Percentiles rank a stretch among this genome's conserved stretches.
These are phyloP conservation scores for Perca schrenkii DNA, from an alignment of 2,113 vertebrate species.

Conservation along the genomic window DNA sequence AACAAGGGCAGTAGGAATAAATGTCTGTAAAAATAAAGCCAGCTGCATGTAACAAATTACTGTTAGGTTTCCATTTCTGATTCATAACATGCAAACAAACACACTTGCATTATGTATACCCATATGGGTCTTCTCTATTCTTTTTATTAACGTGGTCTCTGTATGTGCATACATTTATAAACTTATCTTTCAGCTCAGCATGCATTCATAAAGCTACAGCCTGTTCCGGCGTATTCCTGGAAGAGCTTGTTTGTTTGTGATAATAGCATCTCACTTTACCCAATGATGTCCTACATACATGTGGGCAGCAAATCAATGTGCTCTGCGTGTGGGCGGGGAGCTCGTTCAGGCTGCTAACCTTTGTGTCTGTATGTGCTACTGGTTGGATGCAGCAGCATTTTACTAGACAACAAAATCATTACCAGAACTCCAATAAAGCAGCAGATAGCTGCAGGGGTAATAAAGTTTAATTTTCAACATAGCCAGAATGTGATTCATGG, in stretches of 20 bases:
- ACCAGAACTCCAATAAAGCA: not conserved
- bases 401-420: slow-evolving; percentile 9
- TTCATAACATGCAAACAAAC: slow-evolving; percentile 8
- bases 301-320: slow-evolving; percentile 23
- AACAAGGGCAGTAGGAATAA: not conserved
- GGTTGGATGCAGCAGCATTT: slow-evolving; percentile 16
- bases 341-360: slow-evolving; percentile 2
- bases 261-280: slow-evolving; percentile 32
- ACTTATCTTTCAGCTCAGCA: slow-evolving; percentile 19
- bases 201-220: slow-evolving; percentile 42
- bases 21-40: not conserved
- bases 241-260: slow-evolving; percentile 67
- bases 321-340: slow-evolving; percentile 9
- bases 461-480: not conserved
- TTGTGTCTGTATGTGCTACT: not conserved
- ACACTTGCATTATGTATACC: not conserved
- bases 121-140: not conserved
- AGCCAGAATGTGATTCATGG: not conserved
- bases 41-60: not conserved
- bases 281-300: slow-evolving; percentile 19
- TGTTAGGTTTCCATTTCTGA: not conserved
- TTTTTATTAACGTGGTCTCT: not conserved
- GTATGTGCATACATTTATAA: slow-evolving; percentile 47
- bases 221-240: slow-evolving; percentile 58
- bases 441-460: not conserved